These are phyloP conservation scores for Eurois occulta DNA, from an alignment of 2,888 invertebrate genomes.

Conservation along the genomic window DNA sequence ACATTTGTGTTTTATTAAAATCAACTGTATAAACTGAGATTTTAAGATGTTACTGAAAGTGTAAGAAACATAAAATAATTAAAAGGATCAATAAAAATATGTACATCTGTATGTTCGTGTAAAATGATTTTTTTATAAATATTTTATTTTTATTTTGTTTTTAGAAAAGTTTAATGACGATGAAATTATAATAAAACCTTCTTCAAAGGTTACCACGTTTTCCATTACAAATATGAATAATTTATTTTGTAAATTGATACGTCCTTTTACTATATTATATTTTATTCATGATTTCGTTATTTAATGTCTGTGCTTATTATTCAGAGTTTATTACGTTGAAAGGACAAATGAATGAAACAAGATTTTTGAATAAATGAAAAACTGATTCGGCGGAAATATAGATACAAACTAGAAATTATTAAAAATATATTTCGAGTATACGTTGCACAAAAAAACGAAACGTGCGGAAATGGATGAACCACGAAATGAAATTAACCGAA, in stretches of 20 bases:
- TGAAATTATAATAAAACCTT: neutral
- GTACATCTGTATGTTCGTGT: neutral
- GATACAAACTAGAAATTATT: slow-evolving; percentile 15
- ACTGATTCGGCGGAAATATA: slow-evolving; percentile 34
- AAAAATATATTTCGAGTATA: slow-evolving; percentile 4
- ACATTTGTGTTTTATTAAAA: neutral
- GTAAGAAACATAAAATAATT: neutral
- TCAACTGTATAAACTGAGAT: neutral
- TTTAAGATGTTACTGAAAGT: neutral
- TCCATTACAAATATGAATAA: slow-evolving; percentile 15
- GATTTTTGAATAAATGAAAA: neutral
- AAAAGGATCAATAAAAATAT: neutral
- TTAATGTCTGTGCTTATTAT: neutral
- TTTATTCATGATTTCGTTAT: slow-evolving; percentile 21
- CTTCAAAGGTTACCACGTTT: neutral
- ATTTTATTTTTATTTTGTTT: neutral
- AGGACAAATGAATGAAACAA: neutral
- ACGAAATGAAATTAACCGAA: neutral
- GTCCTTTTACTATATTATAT: neutral
- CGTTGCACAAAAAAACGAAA: slow-evolving; percentile 30
- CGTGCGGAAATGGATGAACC: neutral
- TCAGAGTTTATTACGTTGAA: neutral
- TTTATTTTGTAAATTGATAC: slow-evolving; percentile 7
- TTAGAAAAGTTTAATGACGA: neutral
- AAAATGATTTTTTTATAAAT: too few species aligned